Conservation (phyloP, 2,113 vertebrate species). For the Tympanuchus pallidicinctus region DNA sequence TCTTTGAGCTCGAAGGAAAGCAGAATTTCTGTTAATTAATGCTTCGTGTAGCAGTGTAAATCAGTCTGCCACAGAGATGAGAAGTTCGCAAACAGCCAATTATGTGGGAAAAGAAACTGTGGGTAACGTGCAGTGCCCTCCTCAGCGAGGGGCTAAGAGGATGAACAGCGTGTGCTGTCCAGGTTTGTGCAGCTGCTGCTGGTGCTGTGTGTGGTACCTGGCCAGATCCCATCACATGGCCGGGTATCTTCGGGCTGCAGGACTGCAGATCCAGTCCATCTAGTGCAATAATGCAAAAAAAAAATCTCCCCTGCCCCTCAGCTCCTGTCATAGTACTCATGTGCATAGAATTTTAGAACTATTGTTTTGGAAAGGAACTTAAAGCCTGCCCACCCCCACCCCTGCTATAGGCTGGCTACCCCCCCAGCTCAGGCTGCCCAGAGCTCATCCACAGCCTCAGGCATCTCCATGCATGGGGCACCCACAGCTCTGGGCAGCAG, state of each 20-base stretch:
- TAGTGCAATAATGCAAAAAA: background rate
- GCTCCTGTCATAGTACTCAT: background rate
- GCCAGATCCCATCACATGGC: background rate
- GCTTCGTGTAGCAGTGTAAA: background rate
- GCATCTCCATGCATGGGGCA: no score
- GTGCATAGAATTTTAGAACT: background rate
- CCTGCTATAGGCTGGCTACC: background rate
- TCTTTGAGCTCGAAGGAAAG: background rate
- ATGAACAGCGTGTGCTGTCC: fast-evolving
- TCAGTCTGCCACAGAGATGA: background rate
- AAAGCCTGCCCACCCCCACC: background rate
- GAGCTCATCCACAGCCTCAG: no score
- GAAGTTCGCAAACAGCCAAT: background rate
- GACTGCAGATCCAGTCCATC: background rate
- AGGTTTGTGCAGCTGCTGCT: background rate
- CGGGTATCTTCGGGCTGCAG: background rate
- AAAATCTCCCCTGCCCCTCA: background rate
- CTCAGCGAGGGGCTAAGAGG: background rate
- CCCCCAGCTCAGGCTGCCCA: no score
- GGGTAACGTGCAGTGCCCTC: background rate
- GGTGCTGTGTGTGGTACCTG: fast-evolving
- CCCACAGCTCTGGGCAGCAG: no score
- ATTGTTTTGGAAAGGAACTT: background rate
- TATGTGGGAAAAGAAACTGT: background rate
- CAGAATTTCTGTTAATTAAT: constrained; percentile 35